Evolutionary conservation across 2,888 invertebrate species (phyloP), one percentile per base, ranked within the genome.

Genomic region (Leistus spinibarbis): DNA sequence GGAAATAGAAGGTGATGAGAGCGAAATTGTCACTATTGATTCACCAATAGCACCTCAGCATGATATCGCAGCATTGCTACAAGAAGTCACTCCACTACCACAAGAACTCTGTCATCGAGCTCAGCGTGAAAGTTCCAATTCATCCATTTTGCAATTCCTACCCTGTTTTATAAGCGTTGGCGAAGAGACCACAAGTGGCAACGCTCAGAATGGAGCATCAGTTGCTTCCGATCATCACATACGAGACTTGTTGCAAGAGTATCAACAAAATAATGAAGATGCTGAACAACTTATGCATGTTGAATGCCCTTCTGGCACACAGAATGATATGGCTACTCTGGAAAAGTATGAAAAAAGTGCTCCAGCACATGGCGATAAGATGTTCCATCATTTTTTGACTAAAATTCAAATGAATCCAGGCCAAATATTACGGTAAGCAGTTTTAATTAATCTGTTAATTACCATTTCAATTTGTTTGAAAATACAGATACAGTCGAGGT

Each of bases 1-100:
- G 0, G 95, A 95, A 84, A 90, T 95, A n/a, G 95, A 95, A 83
- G 93, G 92, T 0, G 92, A 93, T 79, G 94, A 94, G 81, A 91
- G 92, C 0, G 94, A 93, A 81, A 88, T 93, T 5, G 92, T 95
- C 0, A 89, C 90, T 54, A 92, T 93, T 17, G 95, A 95, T 79
- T 91, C 92, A 0, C 94, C 95, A 0, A 90, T 91, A 5, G 87
- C 89, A 62, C 92, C 94, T 0, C 89, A 90, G 80, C 89, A 89
- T 76, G 91, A 95, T 84, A 85, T 95, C 69, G 86, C 91, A 78
- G 89, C 91, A 56, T 84, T 95, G 54, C 84, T 95, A n/a, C 91
- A 91, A 81, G 91, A 92, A 85, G 91, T 91, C 76, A 84, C 86
- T 1, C 86, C 88, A 0, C 82, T 88, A 60, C 88, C 89, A 1